Percentiles rank a stretch among this genome's conserved stretches.
Evolutionary conservation across 1,140 invertebrate genomes (phyloP).

Genomic region (Philotrypesis tridentata): DNA sequence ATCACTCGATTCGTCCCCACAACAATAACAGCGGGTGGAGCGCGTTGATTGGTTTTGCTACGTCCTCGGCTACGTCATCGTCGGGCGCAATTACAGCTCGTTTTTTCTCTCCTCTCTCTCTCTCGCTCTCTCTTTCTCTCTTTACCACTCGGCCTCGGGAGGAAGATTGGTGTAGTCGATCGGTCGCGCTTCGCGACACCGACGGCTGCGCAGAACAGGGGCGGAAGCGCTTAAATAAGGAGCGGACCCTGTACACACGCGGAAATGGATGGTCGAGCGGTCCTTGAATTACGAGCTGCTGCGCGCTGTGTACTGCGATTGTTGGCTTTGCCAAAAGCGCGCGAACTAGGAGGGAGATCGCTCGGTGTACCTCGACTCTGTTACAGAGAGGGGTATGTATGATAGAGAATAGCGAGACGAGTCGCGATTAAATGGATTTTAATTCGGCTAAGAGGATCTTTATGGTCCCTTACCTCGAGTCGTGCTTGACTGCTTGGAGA

Average conservation of each 20-base stretch:
- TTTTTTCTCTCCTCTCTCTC: background rate
- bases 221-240: conserved; percentile 60
- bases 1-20: too few relatives aligned
- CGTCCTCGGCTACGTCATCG: too few relatives aligned
- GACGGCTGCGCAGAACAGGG: conserved; percentile 40
- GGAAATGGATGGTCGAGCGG: conserved; percentile 68
- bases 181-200: conserved; percentile 62
- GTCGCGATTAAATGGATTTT: conserved; percentile 68
- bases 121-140: too few relatives aligned
- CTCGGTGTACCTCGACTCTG: too few relatives aligned
- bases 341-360: background rate
- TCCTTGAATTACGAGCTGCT: conserved; percentile 66
- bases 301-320: conserved; percentile 66
- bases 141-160: background rate
- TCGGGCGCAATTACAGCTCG: background rate
- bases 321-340: conserved; percentile 55
- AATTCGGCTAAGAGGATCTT: conserved; percentile 63
- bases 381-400: too few relatives aligned
- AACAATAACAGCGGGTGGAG: too few relatives aligned
- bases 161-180: conserved; percentile 61
- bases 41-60: too few relatives aligned
- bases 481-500: background rate
- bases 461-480: conserved; percentile 22
- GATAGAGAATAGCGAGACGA: too few relatives aligned
- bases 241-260: conserved; percentile 50